phyloP scores from a whole-genome alignment of 2,113 vertebrate species.

The Entelurus aequoreus region DNA sequence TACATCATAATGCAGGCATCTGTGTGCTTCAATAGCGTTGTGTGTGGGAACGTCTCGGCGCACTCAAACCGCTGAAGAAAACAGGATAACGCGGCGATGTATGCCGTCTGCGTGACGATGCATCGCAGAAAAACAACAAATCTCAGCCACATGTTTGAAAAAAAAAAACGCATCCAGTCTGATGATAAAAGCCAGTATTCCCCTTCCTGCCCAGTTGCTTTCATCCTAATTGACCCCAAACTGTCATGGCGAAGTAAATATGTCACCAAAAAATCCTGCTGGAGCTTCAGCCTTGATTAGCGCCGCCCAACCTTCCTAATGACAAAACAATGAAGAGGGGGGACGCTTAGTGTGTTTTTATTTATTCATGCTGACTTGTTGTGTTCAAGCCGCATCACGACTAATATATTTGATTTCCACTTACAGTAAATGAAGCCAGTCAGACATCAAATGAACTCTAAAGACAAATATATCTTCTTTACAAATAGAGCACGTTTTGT shows the following conservation, averaged over 20 bases:
- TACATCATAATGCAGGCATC: conserved; percentile 75
- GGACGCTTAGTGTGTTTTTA: conserved; percentile 34
- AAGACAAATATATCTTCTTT: conserved; percentile 2
- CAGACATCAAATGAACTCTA: neutral
- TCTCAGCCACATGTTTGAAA: conserved; percentile 6
- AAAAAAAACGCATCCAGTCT: conserved; percentile 26
- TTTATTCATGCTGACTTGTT: conserved; percentile 32
- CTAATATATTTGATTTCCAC: neutral
- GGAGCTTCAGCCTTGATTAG: conserved; percentile 31
- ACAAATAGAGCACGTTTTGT: neutral
- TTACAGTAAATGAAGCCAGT: conserved; percentile 9
- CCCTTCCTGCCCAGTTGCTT: conserved; percentile 29
- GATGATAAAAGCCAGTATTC: conserved; percentile 51
- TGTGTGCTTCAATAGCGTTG: conserved; percentile 65
- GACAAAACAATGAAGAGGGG: conserved; percentile 29
- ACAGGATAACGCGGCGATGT: conserved; percentile 36
- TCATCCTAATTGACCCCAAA: conserved; percentile 57
- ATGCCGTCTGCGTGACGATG: conserved; percentile 30
- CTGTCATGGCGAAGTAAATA: conserved; percentile 53
- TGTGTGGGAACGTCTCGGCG: conserved; percentile 70
- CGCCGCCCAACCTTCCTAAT: conserved; percentile 31
- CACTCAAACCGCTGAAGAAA: conserved; percentile 48
- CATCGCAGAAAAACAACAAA: conserved; percentile 21
- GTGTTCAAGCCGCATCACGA: conserved; percentile 4
- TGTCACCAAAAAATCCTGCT: conserved; percentile 22